phyloP scores from a whole-genome alignment of 2,888 invertebrate genomes.

The Octonoba sinensis region DNA sequence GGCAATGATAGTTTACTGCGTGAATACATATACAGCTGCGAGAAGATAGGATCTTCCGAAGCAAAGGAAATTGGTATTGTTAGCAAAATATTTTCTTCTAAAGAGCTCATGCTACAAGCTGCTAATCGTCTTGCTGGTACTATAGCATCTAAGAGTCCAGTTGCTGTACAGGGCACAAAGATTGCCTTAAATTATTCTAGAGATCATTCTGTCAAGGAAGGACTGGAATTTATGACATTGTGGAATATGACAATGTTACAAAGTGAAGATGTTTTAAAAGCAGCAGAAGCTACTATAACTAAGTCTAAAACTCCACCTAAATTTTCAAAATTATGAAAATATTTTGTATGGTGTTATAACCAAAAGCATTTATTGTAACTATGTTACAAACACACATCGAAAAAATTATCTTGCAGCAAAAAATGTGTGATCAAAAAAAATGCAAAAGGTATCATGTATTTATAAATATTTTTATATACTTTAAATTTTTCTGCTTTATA shows the following conservation, averaged over 20 bases:
- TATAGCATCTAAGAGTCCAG: slow-evolving; percentile 91
- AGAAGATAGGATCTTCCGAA: slow-evolving; percentile 85
- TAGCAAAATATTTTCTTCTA: slow-evolving; percentile 80
- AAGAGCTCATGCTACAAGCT: slow-evolving; percentile 79
- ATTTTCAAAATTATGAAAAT: slow-evolving; percentile 80
- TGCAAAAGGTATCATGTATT: no score
- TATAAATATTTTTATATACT: no score
- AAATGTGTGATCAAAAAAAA: no score
- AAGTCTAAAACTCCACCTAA: slow-evolving; percentile 78
- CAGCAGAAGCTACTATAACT: slow-evolving; percentile 81
- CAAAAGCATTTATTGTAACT: no score
- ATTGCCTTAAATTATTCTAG: slow-evolving; percentile 85
- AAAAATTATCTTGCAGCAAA: no score
- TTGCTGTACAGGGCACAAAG: slow-evolving; percentile 94
- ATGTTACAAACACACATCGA: no score
- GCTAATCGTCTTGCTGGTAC: slow-evolving; percentile 81
- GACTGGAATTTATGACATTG: slow-evolving; percentile 81
- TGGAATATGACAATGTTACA: slow-evolving; percentile 74
- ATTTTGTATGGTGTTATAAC: background rate
- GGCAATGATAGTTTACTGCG: slow-evolving; percentile 88
- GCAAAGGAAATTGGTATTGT: slow-evolving; percentile 78
- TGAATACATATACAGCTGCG: slow-evolving; percentile 88
- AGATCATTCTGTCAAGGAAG: slow-evolving; percentile 88
- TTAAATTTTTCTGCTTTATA: no score
- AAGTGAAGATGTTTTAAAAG: slow-evolving; percentile 76